Evolutionary conservation across 2,797 vertebrate species (phyloP).

Genomic region (Schizothorax lantsangensis): DNA sequence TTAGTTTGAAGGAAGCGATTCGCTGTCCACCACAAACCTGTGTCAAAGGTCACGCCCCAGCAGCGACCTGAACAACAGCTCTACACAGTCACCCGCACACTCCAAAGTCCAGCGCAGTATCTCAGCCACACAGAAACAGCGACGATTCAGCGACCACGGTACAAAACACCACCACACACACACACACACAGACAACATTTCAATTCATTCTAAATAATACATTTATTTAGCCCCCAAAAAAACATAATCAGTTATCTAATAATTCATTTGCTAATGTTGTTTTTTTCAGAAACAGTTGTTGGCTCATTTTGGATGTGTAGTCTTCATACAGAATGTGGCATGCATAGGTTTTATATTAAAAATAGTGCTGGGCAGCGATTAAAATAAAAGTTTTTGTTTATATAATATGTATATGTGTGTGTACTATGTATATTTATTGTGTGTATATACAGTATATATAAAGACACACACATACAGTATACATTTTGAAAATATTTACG

Average conservation of each 20-base stretch:
- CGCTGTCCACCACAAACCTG: conserved; percentile 87
- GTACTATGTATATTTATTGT: too few relatives aligned
- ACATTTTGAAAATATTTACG: too few relatives aligned
- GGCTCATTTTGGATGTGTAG: neutral
- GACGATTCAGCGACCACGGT: conserved; percentile 84
- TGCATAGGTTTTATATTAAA: neutral
- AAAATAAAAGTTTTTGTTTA: too few relatives aligned
- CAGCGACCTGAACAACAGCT: conserved; percentile 97
- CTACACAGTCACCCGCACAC: conserved; percentile 93
- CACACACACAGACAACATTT: neutral
- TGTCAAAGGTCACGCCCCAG: conserved; percentile 92
- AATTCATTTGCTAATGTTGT: neutral
- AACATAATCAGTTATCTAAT: neutral
- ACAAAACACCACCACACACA: neutral
- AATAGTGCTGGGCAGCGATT: too few relatives aligned
- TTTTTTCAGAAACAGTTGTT: neutral
- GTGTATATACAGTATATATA: too few relatives aligned
- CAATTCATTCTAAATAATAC: neutral
- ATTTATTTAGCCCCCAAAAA: neutral
- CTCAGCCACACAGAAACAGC: conserved; percentile 93
- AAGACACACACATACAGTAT: too few relatives aligned
- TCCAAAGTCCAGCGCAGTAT: conserved; percentile 97
- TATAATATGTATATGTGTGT: too few relatives aligned
- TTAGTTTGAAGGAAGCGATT: conserved; percentile 95
- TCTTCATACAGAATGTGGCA: neutral